phyloP scores from a whole-genome alignment of 2,113 vertebrate species.

The Oreocharis arfaki region DNA sequence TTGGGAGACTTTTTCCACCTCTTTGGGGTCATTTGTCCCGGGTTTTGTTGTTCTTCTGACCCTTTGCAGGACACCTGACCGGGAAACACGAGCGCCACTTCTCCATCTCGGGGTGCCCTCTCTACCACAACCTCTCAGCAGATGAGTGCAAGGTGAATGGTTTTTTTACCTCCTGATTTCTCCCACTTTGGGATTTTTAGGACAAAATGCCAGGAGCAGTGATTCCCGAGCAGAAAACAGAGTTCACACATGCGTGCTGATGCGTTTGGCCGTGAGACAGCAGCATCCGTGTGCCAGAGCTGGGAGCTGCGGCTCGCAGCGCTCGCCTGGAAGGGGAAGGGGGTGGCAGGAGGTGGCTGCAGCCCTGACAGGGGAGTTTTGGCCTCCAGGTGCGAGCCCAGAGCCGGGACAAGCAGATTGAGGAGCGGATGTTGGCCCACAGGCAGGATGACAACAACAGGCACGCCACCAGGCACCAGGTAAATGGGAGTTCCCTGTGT shows the following conservation, averaged over 20 bases:
- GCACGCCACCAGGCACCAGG: conserved; percentile 96
- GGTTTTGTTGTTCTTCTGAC: neutral
- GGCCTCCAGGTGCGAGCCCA: conserved; percentile 90
- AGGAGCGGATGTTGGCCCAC: conserved; percentile 88
- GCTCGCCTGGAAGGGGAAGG: neutral
- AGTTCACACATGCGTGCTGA: neutral
- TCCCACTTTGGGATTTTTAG: neutral
- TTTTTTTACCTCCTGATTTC: neutral
- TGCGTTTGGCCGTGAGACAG: neutral
- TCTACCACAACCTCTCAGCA: conserved; percentile 96
- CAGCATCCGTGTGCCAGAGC: neutral
- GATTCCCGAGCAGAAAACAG: accelerated
- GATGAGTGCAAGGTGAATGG: conserved; percentile 92
- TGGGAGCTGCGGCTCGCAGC: neutral
- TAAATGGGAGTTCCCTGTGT: neutral
- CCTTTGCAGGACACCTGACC: conserved; percentile 87
- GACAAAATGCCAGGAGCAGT: neutral
- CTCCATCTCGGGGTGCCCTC: conserved; percentile 95
- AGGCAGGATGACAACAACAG: conserved; percentile 92
- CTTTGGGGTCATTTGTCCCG: neutral
- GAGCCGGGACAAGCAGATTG: conserved; percentile 95
- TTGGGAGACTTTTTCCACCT: neutral
- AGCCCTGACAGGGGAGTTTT: conserved; percentile 16
- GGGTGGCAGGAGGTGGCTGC: neutral
- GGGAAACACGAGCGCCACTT: conserved; percentile 98